A percentile compares a stretch with the other conserved stretches of the same genome.
These are phyloP conservation scores for Oreochromis niloticus DNA, from an alignment of 2,113 vertebrate species.

Conservation along the genomic window DNA sequence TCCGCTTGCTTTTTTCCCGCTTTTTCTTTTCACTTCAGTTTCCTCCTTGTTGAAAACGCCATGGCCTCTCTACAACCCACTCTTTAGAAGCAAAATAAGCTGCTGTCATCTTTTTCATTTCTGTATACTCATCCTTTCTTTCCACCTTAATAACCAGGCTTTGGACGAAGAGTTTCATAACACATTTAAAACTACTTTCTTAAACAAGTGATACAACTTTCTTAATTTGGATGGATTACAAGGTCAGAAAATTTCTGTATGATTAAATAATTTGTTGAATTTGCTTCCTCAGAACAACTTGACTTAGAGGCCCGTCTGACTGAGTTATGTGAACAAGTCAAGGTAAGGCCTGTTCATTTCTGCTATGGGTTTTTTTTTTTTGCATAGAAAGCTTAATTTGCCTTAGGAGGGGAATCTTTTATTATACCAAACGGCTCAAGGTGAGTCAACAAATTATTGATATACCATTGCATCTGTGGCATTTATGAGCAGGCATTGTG, in stretches of 20 bases:
- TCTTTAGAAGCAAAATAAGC: background rate
- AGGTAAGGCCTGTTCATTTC: slow-evolving; percentile 72
- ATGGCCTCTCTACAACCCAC: background rate
- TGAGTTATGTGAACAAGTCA: slow-evolving; percentile 92
- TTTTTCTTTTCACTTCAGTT: slow-evolving; percentile 39
- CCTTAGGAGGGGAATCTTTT: background rate
- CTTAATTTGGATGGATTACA: background rate
- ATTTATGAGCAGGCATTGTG: background rate
- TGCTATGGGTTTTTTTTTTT: background rate
- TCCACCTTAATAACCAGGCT: background rate
- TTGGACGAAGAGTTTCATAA: background rate
- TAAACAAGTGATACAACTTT: background rate
- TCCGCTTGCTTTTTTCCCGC: slow-evolving; percentile 1
- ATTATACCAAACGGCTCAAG: background rate
- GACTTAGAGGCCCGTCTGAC: slow-evolving; percentile 88
- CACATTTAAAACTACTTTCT: background rate
- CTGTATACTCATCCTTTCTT: background rate
- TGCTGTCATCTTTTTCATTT: slow-evolving; percentile 16
- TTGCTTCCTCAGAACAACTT: slow-evolving; percentile 84
- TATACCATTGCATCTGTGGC: background rate
- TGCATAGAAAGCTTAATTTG: background rate
- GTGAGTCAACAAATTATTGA: background rate
- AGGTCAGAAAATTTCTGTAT: background rate
- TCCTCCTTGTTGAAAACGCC: slow-evolving; percentile 20
- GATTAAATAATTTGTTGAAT: background rate